phyloP scores from a whole-genome alignment of 1,140 invertebrate genomes.

The Macrosteles quadrilineatus region DNA sequence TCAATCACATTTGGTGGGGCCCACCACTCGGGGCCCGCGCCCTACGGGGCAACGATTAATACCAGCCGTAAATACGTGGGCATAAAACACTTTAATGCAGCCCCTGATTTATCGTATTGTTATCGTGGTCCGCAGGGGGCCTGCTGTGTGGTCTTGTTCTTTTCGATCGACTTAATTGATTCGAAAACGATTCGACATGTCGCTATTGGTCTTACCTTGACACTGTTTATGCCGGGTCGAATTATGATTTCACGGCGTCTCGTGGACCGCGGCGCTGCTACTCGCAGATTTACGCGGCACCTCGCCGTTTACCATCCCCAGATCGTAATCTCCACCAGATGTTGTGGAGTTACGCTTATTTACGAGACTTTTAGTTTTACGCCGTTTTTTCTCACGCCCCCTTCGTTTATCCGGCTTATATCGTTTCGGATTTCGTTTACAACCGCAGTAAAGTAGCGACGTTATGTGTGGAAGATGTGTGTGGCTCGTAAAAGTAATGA shows the following conservation, averaged over 20 bases:
- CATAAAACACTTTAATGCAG: slow-evolving; percentile 16
- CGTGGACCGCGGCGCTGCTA: not conserved
- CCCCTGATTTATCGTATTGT: slow-evolving; percentile 6
- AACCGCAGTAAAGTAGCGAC: no score
- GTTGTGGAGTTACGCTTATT: not conserved
- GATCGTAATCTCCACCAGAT: not conserved
- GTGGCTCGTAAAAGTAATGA: no score
- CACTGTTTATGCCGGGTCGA: slow-evolving; percentile 8
- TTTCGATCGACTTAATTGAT: not conserved
- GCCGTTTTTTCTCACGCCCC: not conserved
- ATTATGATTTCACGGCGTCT: slow-evolving; percentile 11
- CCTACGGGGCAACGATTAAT: not conserved
- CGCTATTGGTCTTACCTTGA: not conserved
- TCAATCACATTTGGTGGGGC: no score
- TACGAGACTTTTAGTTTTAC: not conserved
- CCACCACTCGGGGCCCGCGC: no score
- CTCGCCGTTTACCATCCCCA: not conserved
- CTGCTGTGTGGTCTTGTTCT: not conserved
- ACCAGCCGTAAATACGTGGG: not conserved
- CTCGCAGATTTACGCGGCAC: not conserved
- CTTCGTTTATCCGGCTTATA: not conserved
- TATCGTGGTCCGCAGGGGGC: slow-evolving; percentile 7
- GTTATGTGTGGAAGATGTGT: no score
- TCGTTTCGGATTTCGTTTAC: not conserved
- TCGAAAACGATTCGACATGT: not conserved